Conservation (phyloP, 2,888 invertebrate species). For the Luffia ferchaultella region DNA sequence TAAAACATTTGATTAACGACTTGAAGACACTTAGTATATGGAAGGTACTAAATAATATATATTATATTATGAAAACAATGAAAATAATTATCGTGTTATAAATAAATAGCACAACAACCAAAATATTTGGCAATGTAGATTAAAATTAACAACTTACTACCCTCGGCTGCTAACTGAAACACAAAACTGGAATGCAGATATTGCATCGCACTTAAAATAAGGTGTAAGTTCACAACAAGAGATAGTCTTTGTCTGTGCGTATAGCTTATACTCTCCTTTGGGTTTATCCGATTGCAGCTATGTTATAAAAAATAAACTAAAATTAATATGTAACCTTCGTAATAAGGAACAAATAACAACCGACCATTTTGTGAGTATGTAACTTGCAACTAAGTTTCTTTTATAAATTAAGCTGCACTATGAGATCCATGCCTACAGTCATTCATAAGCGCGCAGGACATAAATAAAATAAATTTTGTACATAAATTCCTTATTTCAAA, state of each 20-base stretch:
- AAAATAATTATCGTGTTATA: conserved; percentile 38
- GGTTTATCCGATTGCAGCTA: conserved; percentile 57
- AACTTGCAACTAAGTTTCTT: conserved; percentile 33
- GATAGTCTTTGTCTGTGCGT: conserved; percentile 53
- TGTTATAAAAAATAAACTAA: conserved; percentile 55
- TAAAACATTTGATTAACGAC: conserved; percentile 16
- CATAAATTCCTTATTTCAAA: conserved; percentile 31
- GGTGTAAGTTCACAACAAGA: conserved; percentile 41
- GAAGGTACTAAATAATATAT: conserved; percentile 36
- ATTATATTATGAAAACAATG: conserved; percentile 54
- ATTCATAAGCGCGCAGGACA: conserved; percentile 54
- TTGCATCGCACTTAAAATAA: conserved; percentile 43
- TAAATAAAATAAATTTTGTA: conserved; percentile 48
- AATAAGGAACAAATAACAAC: conserved; percentile 58
- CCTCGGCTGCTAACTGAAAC: conserved; percentile 53
- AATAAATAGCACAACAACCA: conserved; percentile 65
- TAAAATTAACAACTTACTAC: conserved; percentile 54
- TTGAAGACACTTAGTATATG: neutral
- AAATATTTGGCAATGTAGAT: conserved; percentile 61
- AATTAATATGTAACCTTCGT: conserved; percentile 41
- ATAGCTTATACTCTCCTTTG: conserved; percentile 53
- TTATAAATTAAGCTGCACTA: conserved; percentile 55
- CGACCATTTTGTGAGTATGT: conserved; percentile 43
- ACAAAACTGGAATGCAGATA: conserved; percentile 65
- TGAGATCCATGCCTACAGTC: conserved; percentile 63